These are phyloP conservation scores for Drosophila bipectinata DNA, from an alignment of 1,140 invertebrate genomes.

Conservation along the genomic window DNA sequence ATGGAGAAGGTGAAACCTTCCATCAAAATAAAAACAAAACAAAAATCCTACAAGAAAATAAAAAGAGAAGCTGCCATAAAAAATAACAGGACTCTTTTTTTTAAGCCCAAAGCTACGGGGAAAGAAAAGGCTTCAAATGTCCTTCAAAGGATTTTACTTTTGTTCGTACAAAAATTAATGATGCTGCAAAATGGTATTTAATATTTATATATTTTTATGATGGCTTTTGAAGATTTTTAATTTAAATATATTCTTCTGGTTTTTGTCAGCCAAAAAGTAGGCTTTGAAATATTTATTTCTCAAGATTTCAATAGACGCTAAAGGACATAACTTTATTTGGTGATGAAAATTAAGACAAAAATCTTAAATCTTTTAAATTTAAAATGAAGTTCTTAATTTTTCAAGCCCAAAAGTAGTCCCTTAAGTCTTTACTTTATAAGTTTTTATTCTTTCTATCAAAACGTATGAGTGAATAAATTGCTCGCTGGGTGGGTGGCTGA, in stretches of 20 bases:
- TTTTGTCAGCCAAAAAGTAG: not conserved
- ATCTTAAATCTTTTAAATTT: too few relatives aligned
- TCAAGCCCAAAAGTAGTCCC: constrained; percentile 1
- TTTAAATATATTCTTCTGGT: not conserved
- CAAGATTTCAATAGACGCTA: too few relatives aligned
- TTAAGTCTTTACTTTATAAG: constrained; percentile 43
- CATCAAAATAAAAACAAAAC: constrained; percentile 14
- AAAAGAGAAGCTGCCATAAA: constrained; percentile 32
- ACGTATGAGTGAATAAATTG: constrained; percentile 59
- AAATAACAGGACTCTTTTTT: constrained; percentile 28
- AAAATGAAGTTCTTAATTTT: not conserved
- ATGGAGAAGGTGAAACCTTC: constrained; percentile 1
- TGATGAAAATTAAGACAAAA: too few relatives aligned
- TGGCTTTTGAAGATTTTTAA: too few relatives aligned
- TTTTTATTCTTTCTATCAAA: constrained; percentile 54
- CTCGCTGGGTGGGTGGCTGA: constrained; percentile 16
- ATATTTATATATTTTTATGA: not conserved
- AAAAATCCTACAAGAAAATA: not conserved
- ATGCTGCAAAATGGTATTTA: not conserved
- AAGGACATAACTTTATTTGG: not conserved
- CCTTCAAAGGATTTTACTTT: constrained; percentile 1
- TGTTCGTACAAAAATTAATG: constrained; percentile 1
- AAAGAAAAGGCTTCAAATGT: constrained; percentile 4
- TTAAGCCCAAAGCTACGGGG: constrained; percentile 12
- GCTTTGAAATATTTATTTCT: too few relatives aligned